Conservation (phyloP, 2,113 vertebrate genomes). For the Microcebus murinus region DNA sequence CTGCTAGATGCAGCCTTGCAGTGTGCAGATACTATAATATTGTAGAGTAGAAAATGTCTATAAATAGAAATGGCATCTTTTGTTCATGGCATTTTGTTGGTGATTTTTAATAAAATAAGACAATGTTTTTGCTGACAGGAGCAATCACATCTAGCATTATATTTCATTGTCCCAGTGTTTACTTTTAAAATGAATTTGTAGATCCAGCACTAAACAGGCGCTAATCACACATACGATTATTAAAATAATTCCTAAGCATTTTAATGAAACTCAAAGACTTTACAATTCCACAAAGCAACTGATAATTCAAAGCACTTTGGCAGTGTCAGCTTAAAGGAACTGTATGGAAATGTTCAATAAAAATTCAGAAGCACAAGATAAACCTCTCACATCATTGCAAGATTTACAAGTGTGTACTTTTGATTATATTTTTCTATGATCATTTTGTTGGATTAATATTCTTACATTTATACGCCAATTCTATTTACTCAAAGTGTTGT, state of each 20-base stretch:
- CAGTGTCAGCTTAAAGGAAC: slow-evolving; percentile 70
- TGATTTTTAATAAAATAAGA: slow-evolving; percentile 74
- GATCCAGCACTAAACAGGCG: slow-evolving; percentile 58
- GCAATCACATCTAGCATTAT: slow-evolving; percentile 51
- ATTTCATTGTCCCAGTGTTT: slow-evolving; percentile 65
- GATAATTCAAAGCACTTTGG: slow-evolving; percentile 48
- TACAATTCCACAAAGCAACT: slow-evolving; percentile 50
- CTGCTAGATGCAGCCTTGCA: neutral
- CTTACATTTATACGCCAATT: slow-evolving; percentile 84
- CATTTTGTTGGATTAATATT: slow-evolving; percentile 84
- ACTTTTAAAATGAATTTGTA: slow-evolving; percentile 76
- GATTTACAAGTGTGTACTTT: slow-evolving; percentile 85
- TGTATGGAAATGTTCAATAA: slow-evolving; percentile 79
- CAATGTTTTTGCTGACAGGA: slow-evolving; percentile 60
- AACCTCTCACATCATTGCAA: slow-evolving; percentile 75
- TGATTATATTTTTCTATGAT: slow-evolving; percentile 80
- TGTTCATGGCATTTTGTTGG: slow-evolving; percentile 43
- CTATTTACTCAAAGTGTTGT: slow-evolving; percentile 88
- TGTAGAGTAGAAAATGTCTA: slow-evolving; percentile 20
- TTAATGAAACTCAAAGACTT: slow-evolving; percentile 63
- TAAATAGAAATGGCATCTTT: slow-evolving; percentile 55
- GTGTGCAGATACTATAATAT: neutral
- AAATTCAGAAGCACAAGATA: slow-evolving; percentile 75
- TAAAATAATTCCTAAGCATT: slow-evolving; percentile 48
- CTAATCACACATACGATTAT: slow-evolving; percentile 69